Evolutionary conservation across 2,113 vertebrate species (phyloP).

Genomic region (Oreotrochilus melanogaster): DNA sequence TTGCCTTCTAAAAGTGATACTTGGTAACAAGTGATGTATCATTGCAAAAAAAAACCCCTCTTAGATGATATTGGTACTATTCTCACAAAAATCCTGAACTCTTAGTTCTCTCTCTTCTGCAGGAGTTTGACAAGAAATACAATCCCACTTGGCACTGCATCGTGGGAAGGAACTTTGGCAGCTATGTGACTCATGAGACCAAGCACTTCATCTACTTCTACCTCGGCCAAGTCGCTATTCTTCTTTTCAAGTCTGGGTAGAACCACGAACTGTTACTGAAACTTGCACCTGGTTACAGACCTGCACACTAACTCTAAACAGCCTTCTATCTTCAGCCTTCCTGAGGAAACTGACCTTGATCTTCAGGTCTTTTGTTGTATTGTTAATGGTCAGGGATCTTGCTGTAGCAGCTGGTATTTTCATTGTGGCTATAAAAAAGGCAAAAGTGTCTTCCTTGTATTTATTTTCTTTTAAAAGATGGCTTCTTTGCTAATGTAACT

Average conservation of each 20-base stretch:
- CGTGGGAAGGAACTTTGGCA: slow-evolving; percentile 97
- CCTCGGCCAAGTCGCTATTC: slow-evolving; percentile 97
- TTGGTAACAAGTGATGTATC: neutral
- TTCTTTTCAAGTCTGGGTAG: slow-evolving; percentile 97
- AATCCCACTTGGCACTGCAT: slow-evolving; percentile 99
- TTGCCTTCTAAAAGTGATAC: neutral
- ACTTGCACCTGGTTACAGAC: slow-evolving; percentile 67
- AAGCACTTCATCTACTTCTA: slow-evolving; percentile 99
- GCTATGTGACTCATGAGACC: slow-evolving; percentile 97
- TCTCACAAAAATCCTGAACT: neutral
- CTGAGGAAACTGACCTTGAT: slow-evolving; percentile 68
- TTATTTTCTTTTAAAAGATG: slow-evolving; percentile 75
- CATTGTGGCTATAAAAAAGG: slow-evolving; percentile 71
- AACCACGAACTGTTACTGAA: slow-evolving; percentile 55
- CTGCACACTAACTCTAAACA: slow-evolving; percentile 67
- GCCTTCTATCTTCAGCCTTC: slow-evolving; percentile 76
- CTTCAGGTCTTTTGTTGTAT: slow-evolving; percentile 74
- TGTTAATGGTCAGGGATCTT: slow-evolving; percentile 86
- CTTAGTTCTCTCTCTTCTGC: neutral
- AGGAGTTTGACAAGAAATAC: slow-evolving; percentile 99
- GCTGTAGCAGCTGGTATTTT: slow-evolving; percentile 81
- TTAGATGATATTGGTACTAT: neutral
- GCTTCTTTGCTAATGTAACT: slow-evolving; percentile 78
- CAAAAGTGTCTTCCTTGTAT: slow-evolving; percentile 77
- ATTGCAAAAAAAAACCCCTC: neutral